These are phyloP conservation scores for Eupithecia exiguata DNA, from an alignment of 2,888 invertebrate genomes.

Conservation along the genomic window DNA sequence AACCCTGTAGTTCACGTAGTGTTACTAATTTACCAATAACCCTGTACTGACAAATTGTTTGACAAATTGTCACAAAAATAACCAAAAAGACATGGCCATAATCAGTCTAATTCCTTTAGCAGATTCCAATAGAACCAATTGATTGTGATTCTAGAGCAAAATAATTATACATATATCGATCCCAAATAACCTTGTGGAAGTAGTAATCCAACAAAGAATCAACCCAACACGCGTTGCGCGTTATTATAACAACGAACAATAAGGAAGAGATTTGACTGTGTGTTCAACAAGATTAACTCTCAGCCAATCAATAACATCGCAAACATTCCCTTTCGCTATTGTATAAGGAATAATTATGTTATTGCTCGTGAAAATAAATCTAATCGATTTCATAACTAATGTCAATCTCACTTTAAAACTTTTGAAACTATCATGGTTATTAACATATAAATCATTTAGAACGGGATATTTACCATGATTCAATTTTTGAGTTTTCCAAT, in stretches of 20 bases:
- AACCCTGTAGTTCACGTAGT: too few relatives aligned
- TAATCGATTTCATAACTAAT: background rate
- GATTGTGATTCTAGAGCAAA: background rate
- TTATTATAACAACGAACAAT: background rate
- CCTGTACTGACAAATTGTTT: too few relatives aligned
- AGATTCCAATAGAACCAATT: background rate
- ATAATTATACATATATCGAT: background rate
- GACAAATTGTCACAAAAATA: background rate
- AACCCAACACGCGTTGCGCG: background rate
- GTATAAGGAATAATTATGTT: background rate
- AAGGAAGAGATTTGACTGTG: constrained; percentile 3
- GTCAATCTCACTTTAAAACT: too few relatives aligned
- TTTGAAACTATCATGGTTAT: too few relatives aligned
- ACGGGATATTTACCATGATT: too few relatives aligned
- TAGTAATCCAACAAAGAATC: background rate
- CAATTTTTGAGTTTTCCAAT: too few relatives aligned
- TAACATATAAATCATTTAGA: too few relatives aligned
- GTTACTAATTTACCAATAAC: too few relatives aligned
- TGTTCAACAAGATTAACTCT: background rate
- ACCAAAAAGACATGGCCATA: background rate
- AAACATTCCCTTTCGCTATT: background rate
- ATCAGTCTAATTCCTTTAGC: background rate
- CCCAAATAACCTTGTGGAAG: background rate
- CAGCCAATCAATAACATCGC: constrained; percentile 4
- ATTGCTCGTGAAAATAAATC: background rate